These are phyloP conservation scores for Cyphomyrus discorhynchus DNA, from an alignment of 2,113 vertebrate species.

Conservation along the genomic window DNA sequence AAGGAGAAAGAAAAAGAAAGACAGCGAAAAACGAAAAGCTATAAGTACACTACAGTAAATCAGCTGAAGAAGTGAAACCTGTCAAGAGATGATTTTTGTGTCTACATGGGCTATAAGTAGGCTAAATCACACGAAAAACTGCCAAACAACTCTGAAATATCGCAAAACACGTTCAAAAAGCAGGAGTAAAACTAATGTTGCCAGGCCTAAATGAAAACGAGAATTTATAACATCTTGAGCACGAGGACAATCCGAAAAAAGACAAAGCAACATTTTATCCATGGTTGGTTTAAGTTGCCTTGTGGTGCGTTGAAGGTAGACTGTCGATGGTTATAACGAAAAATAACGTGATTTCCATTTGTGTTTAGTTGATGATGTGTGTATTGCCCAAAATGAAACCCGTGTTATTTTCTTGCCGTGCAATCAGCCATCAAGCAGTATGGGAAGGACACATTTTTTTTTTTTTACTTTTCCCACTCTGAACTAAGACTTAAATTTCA, in stretches of 20 bases:
- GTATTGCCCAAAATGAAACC: not conserved
- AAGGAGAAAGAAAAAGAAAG: constrained; percentile 36
- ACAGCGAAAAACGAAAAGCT: constrained; percentile 43
- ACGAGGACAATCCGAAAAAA: not conserved
- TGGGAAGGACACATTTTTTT: not conserved
- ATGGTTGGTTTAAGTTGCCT: not conserved
- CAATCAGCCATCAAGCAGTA: not conserved
- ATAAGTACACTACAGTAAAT: constrained; percentile 72
- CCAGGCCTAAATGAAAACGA: not conserved
- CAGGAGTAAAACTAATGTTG: not conserved
- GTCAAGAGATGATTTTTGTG: constrained; percentile 49
- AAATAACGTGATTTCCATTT: not conserved
- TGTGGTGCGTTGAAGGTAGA: not conserved
- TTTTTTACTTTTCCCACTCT: not conserved
- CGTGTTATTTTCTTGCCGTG: not conserved
- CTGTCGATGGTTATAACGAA: not conserved
- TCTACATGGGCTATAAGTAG: not conserved
- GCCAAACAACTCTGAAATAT: not conserved
- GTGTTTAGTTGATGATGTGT: not conserved
- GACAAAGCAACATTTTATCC: not conserved
- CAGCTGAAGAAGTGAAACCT: constrained; percentile 63
- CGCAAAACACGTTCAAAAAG: not conserved
- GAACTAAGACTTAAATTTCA: not conserved
- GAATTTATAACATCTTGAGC: not conserved
- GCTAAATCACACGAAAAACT: not conserved